phyloP scores from a whole-genome alignment of 2,113 vertebrate genomes.

The Antigone vipio region DNA sequence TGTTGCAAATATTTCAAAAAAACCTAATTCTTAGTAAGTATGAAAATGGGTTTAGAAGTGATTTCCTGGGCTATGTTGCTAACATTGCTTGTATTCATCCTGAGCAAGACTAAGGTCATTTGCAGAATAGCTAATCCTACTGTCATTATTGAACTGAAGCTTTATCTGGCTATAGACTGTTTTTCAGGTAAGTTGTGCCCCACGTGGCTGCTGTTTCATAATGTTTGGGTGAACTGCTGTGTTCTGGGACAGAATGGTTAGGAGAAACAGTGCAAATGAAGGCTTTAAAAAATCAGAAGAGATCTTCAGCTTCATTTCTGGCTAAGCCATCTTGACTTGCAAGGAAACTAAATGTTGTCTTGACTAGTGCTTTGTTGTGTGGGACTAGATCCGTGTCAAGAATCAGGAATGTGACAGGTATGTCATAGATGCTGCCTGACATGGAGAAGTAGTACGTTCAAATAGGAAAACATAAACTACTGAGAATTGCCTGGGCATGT shows the following conservation, averaged over 20 bases:
- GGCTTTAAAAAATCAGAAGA: neutral
- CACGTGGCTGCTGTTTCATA: neutral
- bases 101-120: neutral
- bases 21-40: neutral
- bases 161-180: neutral
- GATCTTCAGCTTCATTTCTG: neutral
- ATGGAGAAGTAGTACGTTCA: neutral
- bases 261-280: neutral
- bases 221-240: neutral
- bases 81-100: neutral
- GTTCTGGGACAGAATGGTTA: neutral
- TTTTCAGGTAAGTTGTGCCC: neutral
- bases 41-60: neutral
- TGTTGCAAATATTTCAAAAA: neutral
- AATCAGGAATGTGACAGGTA: neutral
- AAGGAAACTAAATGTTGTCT: neutral
- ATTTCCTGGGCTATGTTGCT: neutral
- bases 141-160: neutral
- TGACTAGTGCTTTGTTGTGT: neutral
- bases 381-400: neutral
- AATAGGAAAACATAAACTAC: neutral
- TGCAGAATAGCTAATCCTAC: neutral
- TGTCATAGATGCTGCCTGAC: neutral
- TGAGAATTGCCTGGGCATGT: neutral
- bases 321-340: neutral